A percentile compares a stretch with the other conserved stretches of the same genome.
phyloP scores from a whole-genome alignment of 2,888 invertebrate species.

The Polymixis lichenea region DNA sequence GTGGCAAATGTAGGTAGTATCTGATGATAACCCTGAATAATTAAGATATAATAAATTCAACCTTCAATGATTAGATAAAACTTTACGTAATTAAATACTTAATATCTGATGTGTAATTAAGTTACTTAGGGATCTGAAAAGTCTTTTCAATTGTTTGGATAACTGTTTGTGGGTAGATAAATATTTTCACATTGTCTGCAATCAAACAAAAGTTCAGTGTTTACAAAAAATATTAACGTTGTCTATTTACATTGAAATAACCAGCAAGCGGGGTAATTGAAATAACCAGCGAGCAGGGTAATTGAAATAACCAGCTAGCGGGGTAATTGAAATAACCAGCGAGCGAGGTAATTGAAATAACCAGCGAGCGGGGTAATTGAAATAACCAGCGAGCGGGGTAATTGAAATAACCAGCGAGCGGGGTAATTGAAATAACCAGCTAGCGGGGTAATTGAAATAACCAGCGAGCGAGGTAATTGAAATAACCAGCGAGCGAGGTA shows the following conservation, averaged over 20 bases:
- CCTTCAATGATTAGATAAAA: slow-evolving; percentile 53
- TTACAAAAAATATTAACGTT: neutral
- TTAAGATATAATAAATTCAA: slow-evolving; percentile 44
- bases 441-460: neutral
- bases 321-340: neutral
- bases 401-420: neutral
- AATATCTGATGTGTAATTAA: slow-evolving; percentile 19
- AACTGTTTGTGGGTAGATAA: neutral
- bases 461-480: neutral
- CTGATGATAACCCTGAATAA: slow-evolving; percentile 51
- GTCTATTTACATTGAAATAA: neutral
- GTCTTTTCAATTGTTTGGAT: slow-evolving; percentile 2
- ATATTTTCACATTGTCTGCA: neutral
- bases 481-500: neutral
- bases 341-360: neutral
- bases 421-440: neutral
- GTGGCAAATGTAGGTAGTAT: slow-evolving; percentile 28
- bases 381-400: neutral
- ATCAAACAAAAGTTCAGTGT: neutral
- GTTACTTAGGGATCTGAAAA: slow-evolving; percentile 3
- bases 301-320: neutral
- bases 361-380: neutral
- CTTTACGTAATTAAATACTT: slow-evolving; percentile 38
- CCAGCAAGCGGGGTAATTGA: too few species aligned
- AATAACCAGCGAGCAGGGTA: neutral